These are phyloP conservation scores for Sakesphorus luctuosus DNA, from an alignment of 2,113 vertebrate species.

Conservation along the genomic window DNA sequence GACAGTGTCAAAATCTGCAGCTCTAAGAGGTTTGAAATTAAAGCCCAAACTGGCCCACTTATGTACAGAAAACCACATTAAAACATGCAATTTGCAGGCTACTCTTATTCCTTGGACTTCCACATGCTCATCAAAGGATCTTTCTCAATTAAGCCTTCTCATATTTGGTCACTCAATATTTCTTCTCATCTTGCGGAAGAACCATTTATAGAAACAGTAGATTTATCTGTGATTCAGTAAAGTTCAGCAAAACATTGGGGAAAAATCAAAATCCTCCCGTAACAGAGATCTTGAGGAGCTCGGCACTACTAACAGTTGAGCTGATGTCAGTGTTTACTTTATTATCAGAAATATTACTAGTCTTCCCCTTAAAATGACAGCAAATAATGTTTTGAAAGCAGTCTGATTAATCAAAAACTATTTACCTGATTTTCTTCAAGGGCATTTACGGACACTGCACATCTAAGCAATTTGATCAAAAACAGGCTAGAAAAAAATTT, in stretches of 20 bases:
- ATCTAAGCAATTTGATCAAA: neutral
- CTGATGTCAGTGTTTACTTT: neutral
- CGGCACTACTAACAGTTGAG: neutral
- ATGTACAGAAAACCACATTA: neutral
- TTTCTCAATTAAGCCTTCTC: neutral
- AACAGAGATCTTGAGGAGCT: neutral
- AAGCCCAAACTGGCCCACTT: neutral
- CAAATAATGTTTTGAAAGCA: neutral
- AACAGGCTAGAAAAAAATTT: neutral
- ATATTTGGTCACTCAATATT: neutral
- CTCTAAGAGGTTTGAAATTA: neutral
- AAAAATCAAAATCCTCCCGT: neutral
- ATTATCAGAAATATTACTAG: neutral
- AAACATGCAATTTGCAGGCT: neutral
- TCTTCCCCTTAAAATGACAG: neutral
- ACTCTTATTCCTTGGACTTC: neutral
- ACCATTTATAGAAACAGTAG: neutral
- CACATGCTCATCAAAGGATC: neutral
- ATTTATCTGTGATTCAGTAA: neutral
- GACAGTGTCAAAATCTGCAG: neutral
- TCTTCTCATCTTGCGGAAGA: neutral
- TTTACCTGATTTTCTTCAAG: neutral
- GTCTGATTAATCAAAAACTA: neutral
- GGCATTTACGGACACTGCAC: neutral
- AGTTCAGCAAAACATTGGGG: neutral